These are phyloP conservation scores for Eurytoma adleriae DNA, from an alignment of 2,888 invertebrate species.

Conservation along the genomic window DNA sequence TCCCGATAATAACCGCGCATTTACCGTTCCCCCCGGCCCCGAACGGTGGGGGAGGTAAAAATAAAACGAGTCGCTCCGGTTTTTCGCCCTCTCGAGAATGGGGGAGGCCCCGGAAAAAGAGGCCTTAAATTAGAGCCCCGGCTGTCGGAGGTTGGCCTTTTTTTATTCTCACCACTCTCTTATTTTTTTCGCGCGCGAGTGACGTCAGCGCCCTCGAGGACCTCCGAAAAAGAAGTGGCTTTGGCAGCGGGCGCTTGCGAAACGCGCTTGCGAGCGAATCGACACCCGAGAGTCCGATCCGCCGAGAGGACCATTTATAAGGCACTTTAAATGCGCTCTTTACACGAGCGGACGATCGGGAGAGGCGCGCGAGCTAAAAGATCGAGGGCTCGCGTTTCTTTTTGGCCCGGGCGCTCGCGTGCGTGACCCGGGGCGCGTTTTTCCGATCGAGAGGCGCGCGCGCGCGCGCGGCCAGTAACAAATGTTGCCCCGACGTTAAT, in stretches of 20 bases:
- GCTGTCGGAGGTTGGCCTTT: not conserved
- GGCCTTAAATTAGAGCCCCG: conserved; percentile 41
- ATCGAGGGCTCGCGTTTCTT: not conserved
- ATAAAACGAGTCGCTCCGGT: conserved; percentile 28
- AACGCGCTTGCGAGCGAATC: conserved; percentile 2
- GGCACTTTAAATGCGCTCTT: conserved; percentile 24
- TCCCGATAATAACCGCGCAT: not conserved
- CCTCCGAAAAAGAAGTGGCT: conserved; percentile 20
- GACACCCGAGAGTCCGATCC: conserved; percentile 15
- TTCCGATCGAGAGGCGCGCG: too few relatives aligned
- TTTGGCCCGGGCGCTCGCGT: not conserved
- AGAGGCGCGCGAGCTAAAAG: not conserved
- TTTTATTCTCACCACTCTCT: not conserved
- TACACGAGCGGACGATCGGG: not conserved
- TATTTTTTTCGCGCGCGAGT: not conserved
- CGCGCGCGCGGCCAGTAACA: too few relatives aligned
- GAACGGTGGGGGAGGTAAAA: conserved; percentile 28
- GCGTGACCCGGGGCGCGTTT: too few relatives aligned
- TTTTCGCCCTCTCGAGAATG: conserved; percentile 19
- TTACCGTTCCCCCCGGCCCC: not conserved
- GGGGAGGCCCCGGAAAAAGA: conserved; percentile 19
- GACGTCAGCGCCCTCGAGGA: not conserved
- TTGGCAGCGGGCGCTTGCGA: not conserved
- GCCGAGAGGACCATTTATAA: not conserved
- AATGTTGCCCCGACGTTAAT: too few relatives aligned